Conservation (phyloP, 1,140 invertebrate species). For the Aphidius ervi region DNA sequence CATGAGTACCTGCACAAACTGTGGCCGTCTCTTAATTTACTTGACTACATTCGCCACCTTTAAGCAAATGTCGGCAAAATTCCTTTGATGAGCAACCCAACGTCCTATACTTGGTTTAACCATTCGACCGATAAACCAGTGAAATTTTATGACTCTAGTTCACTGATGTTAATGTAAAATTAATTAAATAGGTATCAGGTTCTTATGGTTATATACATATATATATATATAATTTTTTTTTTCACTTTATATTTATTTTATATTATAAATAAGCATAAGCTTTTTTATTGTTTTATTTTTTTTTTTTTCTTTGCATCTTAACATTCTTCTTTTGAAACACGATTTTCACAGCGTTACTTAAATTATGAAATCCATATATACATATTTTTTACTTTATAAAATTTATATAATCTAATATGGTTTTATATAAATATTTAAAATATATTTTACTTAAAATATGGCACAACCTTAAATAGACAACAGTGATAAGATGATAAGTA, state of each 20-base stretch:
- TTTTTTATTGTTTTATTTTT: background rate
- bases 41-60: conserved; percentile 13
- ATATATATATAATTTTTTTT: background rate
- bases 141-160: conserved; percentile 6
- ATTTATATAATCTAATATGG: background rate
- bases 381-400: background rate
- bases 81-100: conserved; percentile 6
- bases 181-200: conserved; percentile 11
- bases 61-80: conserved; percentile 1
- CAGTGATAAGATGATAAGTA: conserved; percentile 9
- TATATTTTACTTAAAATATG: background rate
- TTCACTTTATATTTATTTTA: too few relatives aligned
- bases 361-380: too few relatives aligned
- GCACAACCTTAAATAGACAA: background rate
- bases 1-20: conserved; percentile 5
- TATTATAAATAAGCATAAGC: background rate
- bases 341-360: too few relatives aligned
- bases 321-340: too few relatives aligned
- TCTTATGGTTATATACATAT: background rate
- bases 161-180: conserved; percentile 8
- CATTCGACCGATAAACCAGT: conserved; percentile 11
- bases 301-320: background rate
- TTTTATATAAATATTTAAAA: too few relatives aligned
- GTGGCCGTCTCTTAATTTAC: conserved; percentile 38
- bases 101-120: background rate